These are phyloP conservation scores for Arrhamphus sclerolepis DNA, from an alignment of 2,797 vertebrate species.

Conservation along the genomic window DNA sequence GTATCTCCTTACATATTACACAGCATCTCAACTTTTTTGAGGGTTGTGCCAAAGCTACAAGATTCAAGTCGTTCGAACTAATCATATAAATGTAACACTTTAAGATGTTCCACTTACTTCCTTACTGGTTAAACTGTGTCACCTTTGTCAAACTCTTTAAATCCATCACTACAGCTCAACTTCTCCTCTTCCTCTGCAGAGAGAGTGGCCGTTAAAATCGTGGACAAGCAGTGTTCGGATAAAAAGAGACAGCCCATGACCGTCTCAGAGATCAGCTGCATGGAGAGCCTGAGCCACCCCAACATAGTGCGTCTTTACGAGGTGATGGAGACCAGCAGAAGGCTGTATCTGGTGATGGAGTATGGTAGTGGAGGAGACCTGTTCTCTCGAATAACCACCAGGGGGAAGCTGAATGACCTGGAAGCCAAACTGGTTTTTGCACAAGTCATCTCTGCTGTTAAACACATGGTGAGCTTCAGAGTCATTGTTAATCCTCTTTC, in stretches of 20 bases:
- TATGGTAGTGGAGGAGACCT: conserved; percentile 84
- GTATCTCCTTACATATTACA: too few relatives aligned
- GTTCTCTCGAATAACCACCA: conserved; percentile 77
- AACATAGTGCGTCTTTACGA: conserved; percentile 84
- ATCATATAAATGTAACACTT: not conserved
- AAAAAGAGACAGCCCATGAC: conserved; percentile 63
- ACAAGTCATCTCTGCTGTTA: conserved; percentile 81
- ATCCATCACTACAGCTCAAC: too few relatives aligned
- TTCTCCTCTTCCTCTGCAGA: conserved; percentile 63
- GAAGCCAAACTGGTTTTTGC: conserved; percentile 81
- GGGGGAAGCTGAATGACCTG: conserved; percentile 76
- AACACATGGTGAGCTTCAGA: conserved; percentile 80
- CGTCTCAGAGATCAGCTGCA: conserved; percentile 78
- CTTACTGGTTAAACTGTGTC: too few relatives aligned
- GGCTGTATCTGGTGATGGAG: conserved; percentile 82
- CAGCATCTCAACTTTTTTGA: too few relatives aligned
- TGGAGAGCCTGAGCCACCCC: conserved; percentile 83
- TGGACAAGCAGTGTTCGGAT: conserved; percentile 75
- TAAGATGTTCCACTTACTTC: not conserved
- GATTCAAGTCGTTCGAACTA: too few relatives aligned
- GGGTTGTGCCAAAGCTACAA: too few relatives aligned
- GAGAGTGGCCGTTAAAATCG: conserved; percentile 82
- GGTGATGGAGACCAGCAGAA: conserved; percentile 80
- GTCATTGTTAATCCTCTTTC: not conserved
- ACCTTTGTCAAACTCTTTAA: too few relatives aligned